Percentiles rank a stretch among this genome's conserved stretches.
These are phyloP conservation scores for Neotoxoptera formosana DNA, from an alignment of 1,140 invertebrate species.

Conservation along the genomic window DNA sequence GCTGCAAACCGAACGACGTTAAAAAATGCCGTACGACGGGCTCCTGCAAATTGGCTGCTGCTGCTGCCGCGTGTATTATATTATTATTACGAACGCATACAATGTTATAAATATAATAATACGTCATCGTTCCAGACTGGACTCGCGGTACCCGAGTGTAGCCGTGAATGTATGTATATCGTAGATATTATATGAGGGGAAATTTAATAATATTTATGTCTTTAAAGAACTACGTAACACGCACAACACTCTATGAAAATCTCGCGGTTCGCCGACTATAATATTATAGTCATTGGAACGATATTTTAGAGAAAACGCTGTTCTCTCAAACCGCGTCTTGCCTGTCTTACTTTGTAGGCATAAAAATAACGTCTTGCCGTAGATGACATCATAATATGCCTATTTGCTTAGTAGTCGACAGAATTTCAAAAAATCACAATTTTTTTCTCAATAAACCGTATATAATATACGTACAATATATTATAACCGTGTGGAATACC, in stretches of 20 bases:
- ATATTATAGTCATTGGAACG: not conserved
- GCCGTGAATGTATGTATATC: not conserved
- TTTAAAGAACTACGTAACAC: not conserved
- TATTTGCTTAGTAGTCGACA: too few relatives aligned
- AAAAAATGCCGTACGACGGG: not conserved
- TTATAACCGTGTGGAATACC: too few relatives aligned
- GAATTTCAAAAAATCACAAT: not conserved
- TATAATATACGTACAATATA: too few relatives aligned
- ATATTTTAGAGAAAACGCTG: not conserved
- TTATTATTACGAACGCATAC: not conserved
- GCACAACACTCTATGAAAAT: not conserved
- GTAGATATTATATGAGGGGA: not conserved
- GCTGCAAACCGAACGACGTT: not conserved
- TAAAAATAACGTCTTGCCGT: not conserved
- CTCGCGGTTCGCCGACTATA: not conserved
- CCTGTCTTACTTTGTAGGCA: not conserved
- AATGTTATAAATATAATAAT: not conserved
- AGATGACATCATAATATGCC: too few relatives aligned
- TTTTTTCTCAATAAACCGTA: not conserved
- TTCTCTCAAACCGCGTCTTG: not conserved
- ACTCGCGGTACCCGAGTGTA: not conserved
- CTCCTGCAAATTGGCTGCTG: not conserved
- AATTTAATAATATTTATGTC: not conserved
- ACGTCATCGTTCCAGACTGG: not conserved
- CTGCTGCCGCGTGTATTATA: not conserved